A percentile compares a stretch with the other conserved stretches of the same genome.
Conservation (phyloP, 2,888 invertebrate species). For the Caradrina clavipalpis region DNA sequence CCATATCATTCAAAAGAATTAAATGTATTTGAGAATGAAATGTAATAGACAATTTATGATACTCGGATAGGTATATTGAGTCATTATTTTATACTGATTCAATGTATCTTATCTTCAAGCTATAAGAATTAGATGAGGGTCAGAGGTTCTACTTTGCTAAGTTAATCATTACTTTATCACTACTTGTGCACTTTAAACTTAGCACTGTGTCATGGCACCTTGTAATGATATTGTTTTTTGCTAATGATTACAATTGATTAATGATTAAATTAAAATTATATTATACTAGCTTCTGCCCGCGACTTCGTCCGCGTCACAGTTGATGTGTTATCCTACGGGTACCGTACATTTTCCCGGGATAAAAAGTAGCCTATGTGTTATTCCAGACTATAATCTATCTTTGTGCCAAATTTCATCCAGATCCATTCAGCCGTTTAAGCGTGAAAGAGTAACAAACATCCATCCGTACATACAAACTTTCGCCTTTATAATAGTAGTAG, state of each 20-base stretch:
- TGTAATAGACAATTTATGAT: not conserved
- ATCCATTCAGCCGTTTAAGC: no score
- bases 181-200: conserved; percentile 19
- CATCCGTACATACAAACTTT: no score
- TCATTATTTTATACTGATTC: conserved; percentile 2
- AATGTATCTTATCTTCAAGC: conserved; percentile 12
- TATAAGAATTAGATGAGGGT: conserved; percentile 29
- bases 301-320: no score
- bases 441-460: no score
- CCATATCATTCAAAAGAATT: conserved; percentile 10
- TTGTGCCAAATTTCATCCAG: no score
- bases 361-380: not conserved
- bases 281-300: no score
- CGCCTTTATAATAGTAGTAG: no score
- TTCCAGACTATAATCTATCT: no score
- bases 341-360: no score
- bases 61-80: not conserved
- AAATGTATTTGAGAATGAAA: conserved; percentile 5
- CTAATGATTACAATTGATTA: not conserved
- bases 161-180: conserved; percentile 18
- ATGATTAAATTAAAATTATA: no score
- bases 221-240: not conserved
- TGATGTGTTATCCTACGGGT: no score
- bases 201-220: not conserved
- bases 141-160: conserved; percentile 10